phyloP scores from a whole-genome alignment of 2,797 vertebrate species.

The Poliocrania exsul region DNA sequence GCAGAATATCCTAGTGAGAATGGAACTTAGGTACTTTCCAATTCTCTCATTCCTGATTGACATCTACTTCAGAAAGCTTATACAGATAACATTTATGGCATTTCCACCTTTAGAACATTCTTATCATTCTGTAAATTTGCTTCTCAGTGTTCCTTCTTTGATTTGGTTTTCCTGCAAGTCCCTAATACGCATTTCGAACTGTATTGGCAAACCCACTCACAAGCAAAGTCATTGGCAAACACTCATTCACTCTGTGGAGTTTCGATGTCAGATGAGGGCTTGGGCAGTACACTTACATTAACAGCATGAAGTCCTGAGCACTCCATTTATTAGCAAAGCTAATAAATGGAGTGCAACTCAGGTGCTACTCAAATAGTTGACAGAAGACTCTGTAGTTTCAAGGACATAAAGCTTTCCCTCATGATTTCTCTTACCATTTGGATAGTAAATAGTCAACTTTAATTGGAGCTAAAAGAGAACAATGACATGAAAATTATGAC shows the following conservation, averaged over 20 bases:
- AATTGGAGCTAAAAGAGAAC: neutral
- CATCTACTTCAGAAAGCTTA: neutral
- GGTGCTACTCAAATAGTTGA: neutral
- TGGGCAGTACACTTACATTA: neutral
- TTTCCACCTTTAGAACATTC: neutral
- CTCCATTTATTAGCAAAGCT: rapidly evolving
- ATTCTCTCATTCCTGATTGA: neutral
- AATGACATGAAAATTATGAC: neutral
- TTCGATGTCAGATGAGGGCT: neutral
- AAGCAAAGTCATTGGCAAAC: neutral
- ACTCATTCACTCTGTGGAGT: neutral
- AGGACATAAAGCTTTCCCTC: neutral
- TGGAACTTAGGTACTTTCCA: neutral
- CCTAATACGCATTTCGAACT: neutral
- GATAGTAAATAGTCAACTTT: neutral
- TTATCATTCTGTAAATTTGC: neutral
- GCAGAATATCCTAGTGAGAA: neutral
- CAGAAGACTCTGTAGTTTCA: neutral
- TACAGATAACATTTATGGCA: neutral
- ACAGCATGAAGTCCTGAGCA: neutral
- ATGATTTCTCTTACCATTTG: neutral
- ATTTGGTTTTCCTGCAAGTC: neutral
- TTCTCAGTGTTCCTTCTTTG: neutral
- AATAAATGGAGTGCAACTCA: neutral
- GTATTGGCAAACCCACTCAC: neutral